Conservation (phyloP, 2,113 vertebrate species). For the Cheirogaleus medius region DNA sequence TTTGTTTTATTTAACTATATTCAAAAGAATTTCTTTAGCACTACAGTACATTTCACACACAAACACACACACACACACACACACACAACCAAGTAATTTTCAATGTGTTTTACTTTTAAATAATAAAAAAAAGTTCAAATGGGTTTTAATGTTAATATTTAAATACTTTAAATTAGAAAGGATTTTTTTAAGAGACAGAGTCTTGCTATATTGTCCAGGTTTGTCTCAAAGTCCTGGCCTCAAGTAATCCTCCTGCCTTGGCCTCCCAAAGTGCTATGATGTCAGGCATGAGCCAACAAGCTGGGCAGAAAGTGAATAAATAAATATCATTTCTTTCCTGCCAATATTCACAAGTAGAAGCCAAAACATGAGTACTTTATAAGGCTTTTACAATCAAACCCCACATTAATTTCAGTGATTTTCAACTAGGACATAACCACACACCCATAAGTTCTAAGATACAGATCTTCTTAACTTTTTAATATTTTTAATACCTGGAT, state of each 20-base stretch:
- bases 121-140: neutral
- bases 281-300: too few relatives aligned
- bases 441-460: neutral
- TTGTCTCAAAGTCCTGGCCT: too few relatives aligned
- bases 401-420: neutral
- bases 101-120: conserved; percentile 1
- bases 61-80: neutral
- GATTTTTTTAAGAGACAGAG: neutral
- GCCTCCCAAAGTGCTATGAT: too few relatives aligned
- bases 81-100: conserved; percentile 11
- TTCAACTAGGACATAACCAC: neutral
- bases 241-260: too few relatives aligned
- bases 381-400: neutral
- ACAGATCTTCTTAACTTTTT: neutral
- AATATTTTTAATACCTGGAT: neutral
- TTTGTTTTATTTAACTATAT: conserved; percentile 78
- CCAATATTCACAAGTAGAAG: neutral
- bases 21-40: conserved; percentile 72
- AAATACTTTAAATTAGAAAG: conserved; percentile 14
- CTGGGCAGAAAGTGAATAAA: neutral
- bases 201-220: too few relatives aligned
- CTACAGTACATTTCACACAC: conserved; percentile 36
- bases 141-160: conserved; percentile 2
- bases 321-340: neutral
- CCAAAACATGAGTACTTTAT: neutral